These are phyloP conservation scores for Oconnorella tubifera DNA, from an alignment of 2,888 invertebrate genomes.

Conservation along the genomic window DNA sequence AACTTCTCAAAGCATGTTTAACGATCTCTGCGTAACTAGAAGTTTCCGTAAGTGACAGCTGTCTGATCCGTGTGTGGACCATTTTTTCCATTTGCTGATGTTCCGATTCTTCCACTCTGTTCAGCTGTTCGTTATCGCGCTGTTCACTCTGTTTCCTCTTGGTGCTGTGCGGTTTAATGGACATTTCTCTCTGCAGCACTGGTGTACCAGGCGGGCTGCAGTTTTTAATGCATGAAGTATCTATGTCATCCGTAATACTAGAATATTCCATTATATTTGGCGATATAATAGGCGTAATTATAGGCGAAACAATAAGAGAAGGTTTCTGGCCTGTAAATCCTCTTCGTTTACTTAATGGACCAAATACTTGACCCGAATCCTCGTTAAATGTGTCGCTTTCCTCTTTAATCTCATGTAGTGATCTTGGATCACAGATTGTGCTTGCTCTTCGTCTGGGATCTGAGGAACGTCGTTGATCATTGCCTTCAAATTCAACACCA, in stretches of 20 bases:
- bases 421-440: not conserved
- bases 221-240: slow-evolving; percentile 65
- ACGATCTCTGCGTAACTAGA: slow-evolving; percentile 48
- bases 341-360: not conserved
- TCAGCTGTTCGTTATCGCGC: slow-evolving; percentile 65
- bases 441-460: not conserved
- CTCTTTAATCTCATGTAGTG: not conserved
- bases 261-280: slow-evolving; percentile 72
- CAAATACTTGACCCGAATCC: not conserved
- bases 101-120: slow-evolving; percentile 86
- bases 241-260: slow-evolving; percentile 87
- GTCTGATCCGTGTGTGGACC: slow-evolving; percentile 69
- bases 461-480: not conserved
- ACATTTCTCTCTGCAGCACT: slow-evolving; percentile 56
- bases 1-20: slow-evolving; percentile 29
- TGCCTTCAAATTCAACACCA: not conserved
- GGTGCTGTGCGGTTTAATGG: not conserved
- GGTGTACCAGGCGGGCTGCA: slow-evolving; percentile 48
- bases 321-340: not conserved
- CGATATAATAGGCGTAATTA: slow-evolving; percentile 45
- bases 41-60: slow-evolving; percentile 55
- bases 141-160: not conserved
- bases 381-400: not conserved
- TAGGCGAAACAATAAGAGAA: slow-evolving; percentile 1
- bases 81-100: slow-evolving; percentile 85